Base-by-base conservation (phyloP, 2,888 invertebrate species). In the Anoplius nigerrimus region DNA sequence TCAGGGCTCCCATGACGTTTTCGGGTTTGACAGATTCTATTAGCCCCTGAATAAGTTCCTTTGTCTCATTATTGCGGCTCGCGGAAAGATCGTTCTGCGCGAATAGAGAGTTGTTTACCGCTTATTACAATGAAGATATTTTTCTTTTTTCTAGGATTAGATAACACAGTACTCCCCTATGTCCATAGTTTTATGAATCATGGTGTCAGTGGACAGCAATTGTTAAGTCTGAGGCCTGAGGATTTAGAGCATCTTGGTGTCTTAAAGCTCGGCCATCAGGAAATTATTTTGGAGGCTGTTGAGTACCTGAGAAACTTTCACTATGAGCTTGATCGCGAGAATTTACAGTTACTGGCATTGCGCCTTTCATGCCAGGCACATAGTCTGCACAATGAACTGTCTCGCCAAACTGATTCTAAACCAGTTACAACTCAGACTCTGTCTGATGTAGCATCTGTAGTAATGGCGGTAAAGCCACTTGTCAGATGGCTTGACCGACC, bases 291-390 rank as follows among this genome's bases (percentile, higher is more conserved):
- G 54, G 97, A 98, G 89, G 97, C 97, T 58, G 95, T 98, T 15
- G 97, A 97, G 82, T 94, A 97, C 80, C 91, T 98, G 55, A 91
- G 95, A 80, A 95, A 96, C 90, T 95, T 98, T 90, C 96, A 98
- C 88, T 97, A 96, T 90, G 96, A 96, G 86, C 90, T 97, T 84
- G 95, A 96, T 74, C 93, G 95, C 79, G 98, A 98, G 90, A 98
- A 97, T 88, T 90, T 98, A 72, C 98, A 98, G 90, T 93, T 95
- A 79, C 90, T 98, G 84, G 96, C 98, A 0, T 90, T 97, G 83
- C 93, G 94, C 79, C 91, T 98, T 73, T 94, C 95, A 0, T 95
- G 95, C 82, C 93, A 94, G 69, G 95, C 97, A n/a, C 91, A 94
- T 75, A 93, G 94, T 82, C 89, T 96, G 52, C 92, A 92, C 85